Evolutionary conservation across 2,113 vertebrate genomes (phyloP).

Genomic region (Tenrec ecaudatus): DNA sequence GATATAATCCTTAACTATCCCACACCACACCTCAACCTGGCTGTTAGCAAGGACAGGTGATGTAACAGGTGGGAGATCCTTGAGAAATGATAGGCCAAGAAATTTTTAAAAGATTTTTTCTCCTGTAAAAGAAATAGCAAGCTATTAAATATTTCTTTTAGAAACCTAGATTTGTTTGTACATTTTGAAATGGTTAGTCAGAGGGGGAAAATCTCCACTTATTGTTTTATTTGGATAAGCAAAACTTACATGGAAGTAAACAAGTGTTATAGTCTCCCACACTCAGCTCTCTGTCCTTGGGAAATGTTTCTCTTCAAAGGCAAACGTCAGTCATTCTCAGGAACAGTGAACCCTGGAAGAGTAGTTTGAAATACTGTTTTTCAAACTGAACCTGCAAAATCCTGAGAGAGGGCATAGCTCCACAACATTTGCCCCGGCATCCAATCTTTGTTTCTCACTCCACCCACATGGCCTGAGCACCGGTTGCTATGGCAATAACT

Average conservation of each 20-base stretch:
- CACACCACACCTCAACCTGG: neutral
- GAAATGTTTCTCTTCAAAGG: slow-evolving; percentile 55
- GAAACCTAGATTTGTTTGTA: slow-evolving; percentile 3
- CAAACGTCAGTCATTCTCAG: slow-evolving; percentile 7
- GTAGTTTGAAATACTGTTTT: neutral
- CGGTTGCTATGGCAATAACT: neutral
- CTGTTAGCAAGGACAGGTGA: neutral
- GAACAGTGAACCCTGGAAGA: slow-evolving; percentile 1
- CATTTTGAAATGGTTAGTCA: neutral
- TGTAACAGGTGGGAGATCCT: neutral
- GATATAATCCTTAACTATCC: no score
- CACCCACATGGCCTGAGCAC: neutral
- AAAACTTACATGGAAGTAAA: slow-evolving; percentile 31
- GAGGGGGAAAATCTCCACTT: neutral
- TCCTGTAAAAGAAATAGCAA: neutral
- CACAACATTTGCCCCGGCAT: neutral
- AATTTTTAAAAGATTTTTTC: slow-evolving; percentile 9
- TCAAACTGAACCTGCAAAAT: neutral
- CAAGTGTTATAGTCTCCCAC: neutral
- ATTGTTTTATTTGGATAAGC: slow-evolving; percentile 38
- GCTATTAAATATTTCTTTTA: neutral
- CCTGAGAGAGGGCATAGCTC: neutral
- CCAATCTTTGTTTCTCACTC: neutral
- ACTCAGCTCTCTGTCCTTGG: slow-evolving; percentile 8
- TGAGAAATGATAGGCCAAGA: neutral